Percentiles rank a stretch among this genome's conserved stretches.
Conservation (phyloP, 1,140 invertebrate genomes). For the Rhizoglyphus robini region DNA sequence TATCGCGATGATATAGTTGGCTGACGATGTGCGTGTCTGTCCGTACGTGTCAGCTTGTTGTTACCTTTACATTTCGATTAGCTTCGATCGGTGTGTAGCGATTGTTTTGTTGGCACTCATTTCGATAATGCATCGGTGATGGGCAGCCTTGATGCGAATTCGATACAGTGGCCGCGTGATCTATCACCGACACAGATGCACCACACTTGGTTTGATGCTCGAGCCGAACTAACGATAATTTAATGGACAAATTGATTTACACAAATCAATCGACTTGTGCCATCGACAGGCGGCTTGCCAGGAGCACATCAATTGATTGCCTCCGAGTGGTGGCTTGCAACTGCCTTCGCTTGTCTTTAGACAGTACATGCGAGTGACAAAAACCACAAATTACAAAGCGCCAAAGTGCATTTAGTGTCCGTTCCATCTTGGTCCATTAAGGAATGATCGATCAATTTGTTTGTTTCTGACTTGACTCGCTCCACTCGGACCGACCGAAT, state of each 20-base stretch:
- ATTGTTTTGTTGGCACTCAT: too few species aligned
- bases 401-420: not conserved
- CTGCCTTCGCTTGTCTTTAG: not conserved
- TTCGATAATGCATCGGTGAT: too few species aligned
- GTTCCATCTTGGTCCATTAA: not conserved
- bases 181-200: not conserved
- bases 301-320: not conserved
- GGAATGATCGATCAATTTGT: conserved; percentile 13
- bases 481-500: too few species aligned
- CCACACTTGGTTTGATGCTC: not conserved
- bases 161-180: not conserved
- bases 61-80: too few species aligned
- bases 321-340: not conserved
- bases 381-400: not conserved
- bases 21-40: not conserved
- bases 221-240: conserved; percentile 1
- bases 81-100: too few species aligned
- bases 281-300: not conserved
- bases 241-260: conserved; percentile 17
- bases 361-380: not conserved
- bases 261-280: not conserved
- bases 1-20: too few species aligned
- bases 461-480: not conserved
- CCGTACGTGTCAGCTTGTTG: too few species aligned
- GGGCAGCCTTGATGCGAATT: not conserved